phyloP scores from a whole-genome alignment of 2,113 vertebrate genomes.

The crab-eating macaque (Macaca fascicularis) region T2T-MFA8v1.1 NC_088378.1:125583501-125584000 shows the following conservation, averaged over 20 bases:
- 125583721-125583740: neutral
- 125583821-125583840: neutral
- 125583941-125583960: neutral
- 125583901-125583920: slow-evolving; percentile 30
- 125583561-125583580: neutral
- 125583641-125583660: neutral
- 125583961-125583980: neutral
- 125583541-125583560: neutral
- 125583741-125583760: neutral
- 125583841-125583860: neutral
- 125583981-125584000: neutral
- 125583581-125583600: neutral
- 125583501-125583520: neutral
- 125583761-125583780: neutral
- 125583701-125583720: neutral
- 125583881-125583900: neutral
- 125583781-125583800: neutral
- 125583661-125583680: neutral
- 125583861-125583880: neutral
- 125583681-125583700: neutral
- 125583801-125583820: neutral
- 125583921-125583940: slow-evolving; percentile 33
- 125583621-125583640: neutral
- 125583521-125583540: neutral
- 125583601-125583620: neutral